Evolutionary conservation across 1,140 invertebrate species (phyloP).

Genomic region (Drosophila pachea): DNA sequence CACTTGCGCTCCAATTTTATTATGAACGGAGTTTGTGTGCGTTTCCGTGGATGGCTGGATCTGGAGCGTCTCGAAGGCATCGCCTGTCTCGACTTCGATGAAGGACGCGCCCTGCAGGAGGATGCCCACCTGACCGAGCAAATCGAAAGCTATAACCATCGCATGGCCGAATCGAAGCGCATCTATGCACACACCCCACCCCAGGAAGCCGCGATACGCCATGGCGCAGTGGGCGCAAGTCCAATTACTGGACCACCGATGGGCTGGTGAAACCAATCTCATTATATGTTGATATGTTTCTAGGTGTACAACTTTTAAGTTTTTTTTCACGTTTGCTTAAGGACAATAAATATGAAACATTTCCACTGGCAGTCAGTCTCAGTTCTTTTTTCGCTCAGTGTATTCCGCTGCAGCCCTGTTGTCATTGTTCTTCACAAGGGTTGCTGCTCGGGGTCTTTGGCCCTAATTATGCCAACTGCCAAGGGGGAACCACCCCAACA

Average conservation of each 20-base stretch:
- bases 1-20: conserved; percentile 95
- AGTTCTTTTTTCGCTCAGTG: not conserved
- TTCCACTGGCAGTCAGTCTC: not conserved
- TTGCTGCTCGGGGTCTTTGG: conserved; percentile 59
- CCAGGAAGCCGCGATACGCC: conserved; percentile 43
- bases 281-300: not conserved
- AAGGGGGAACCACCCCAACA: conserved; percentile 50
- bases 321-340: conserved; percentile 1
- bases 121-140: conserved; percentile 92
- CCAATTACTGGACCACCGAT: conserved; percentile 25
- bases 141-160: conserved; percentile 90
- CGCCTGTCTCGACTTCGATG: conserved; percentile 94
- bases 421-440: conserved; percentile 37
- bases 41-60: conserved; percentile 97
- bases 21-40: conserved; percentile 98
- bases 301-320: not conserved
- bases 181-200: conserved; percentile 56
- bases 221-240: conserved; percentile 3
- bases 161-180: conserved; percentile 57
- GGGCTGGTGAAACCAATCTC: conserved; percentile 44
- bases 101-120: conserved; percentile 89
- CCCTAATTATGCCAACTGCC: conserved; percentile 60
- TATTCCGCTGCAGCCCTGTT: conserved; percentile 38
- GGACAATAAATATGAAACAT: conserved; percentile 6
- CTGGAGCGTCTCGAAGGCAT: conserved; percentile 95